Evolutionary conservation across 2,888 invertebrate species (phyloP), one percentile per base, ranked within the genome.

Genomic region (Vanessa cardui): DNA sequence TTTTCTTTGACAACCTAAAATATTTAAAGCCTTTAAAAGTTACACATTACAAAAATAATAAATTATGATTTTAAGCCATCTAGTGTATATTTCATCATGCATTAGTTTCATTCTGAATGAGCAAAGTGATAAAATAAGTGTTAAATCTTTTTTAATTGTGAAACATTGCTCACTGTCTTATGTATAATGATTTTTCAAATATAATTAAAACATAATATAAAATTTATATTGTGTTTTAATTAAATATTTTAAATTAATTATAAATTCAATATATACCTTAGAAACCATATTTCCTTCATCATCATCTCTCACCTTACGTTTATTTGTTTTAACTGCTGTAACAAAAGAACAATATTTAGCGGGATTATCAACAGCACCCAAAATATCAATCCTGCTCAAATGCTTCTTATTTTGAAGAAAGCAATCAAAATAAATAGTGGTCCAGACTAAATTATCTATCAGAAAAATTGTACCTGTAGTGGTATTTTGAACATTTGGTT

Each of bases 1-100:
- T 80, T 82, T 73, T 83, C 78, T 76, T 88, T 90, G 21, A 74
- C 72, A 52, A 86, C 75, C 90, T 91, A 69, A 44, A 70, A 73
- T n/a, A 9, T n/a, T 47, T 7, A 47, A 18, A n/a, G 18, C 2
- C 4, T n/a, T 15, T 47, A 18, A 18, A 18, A 18, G 8, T 18
- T 47, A 47, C 18, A n/a, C 6, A 16, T 15, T n/a, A n/a, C 16
- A n/a, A 7, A 7, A 47, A 18, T 47, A 59, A 46, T 26, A 26
- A 26, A 5, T 26, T 26, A 20, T 26, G n/a, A 16, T 58, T 58
- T 12, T 39, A 58, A 60, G 8, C n/a, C 12, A 16, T 31, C 18
- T 9, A 39, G 39, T 39, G 39, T 2, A 12, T 39, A 12, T 26
- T 26, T 26, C 26, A 26, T 26, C 26, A 26, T 26, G 26, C 26